phyloP scores from a whole-genome alignment of 2,888 invertebrate genomes.

The Harpalus rufipes region DNA sequence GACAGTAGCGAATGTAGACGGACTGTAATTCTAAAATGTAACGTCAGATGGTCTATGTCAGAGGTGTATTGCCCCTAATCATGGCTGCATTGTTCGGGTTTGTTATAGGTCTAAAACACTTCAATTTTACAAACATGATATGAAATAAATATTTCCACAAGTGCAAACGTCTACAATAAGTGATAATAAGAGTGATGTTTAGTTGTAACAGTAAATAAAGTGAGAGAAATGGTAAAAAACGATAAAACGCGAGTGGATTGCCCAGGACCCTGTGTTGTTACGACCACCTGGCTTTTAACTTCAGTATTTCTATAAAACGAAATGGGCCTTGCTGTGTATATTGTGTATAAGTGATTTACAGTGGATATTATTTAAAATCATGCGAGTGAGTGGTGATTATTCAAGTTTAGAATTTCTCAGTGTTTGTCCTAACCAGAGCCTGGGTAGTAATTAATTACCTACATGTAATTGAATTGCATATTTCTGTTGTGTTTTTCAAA shows the following conservation, averaged over 20 bases:
- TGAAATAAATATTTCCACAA: conserved; percentile 60
- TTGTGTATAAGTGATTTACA: conserved; percentile 57
- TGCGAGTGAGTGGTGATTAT: conserved; percentile 59
- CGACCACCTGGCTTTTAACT: conserved; percentile 75
- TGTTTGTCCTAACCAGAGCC: conserved; percentile 57
- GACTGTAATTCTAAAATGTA: conserved; percentile 62
- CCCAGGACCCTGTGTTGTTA: conserved; percentile 64
- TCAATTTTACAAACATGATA: conserved; percentile 55
- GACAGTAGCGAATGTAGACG: conserved; percentile 44
- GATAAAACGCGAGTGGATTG: conserved; percentile 66
- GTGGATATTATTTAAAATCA: conserved; percentile 57
- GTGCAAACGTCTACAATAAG: conserved; percentile 47
- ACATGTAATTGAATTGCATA: conserved; percentile 63
- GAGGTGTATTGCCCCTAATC: conserved; percentile 67
- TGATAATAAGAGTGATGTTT: conserved; percentile 56
- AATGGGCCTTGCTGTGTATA: conserved; percentile 71
- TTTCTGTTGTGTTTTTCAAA: conserved; percentile 55
- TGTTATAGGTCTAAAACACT: conserved; percentile 61
- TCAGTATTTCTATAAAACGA: conserved; percentile 73
- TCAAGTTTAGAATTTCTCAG: conserved; percentile 44
- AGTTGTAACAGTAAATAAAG: conserved; percentile 47
- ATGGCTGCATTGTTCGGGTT: conserved; percentile 66
- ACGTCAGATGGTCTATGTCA: conserved; percentile 64
- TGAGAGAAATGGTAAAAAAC: conserved; percentile 64
- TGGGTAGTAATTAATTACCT: conserved; percentile 63